Evolutionary conservation across 2,797 vertebrate species (phyloP).

Genomic region (Rhinatrema bivittatum): DNA sequence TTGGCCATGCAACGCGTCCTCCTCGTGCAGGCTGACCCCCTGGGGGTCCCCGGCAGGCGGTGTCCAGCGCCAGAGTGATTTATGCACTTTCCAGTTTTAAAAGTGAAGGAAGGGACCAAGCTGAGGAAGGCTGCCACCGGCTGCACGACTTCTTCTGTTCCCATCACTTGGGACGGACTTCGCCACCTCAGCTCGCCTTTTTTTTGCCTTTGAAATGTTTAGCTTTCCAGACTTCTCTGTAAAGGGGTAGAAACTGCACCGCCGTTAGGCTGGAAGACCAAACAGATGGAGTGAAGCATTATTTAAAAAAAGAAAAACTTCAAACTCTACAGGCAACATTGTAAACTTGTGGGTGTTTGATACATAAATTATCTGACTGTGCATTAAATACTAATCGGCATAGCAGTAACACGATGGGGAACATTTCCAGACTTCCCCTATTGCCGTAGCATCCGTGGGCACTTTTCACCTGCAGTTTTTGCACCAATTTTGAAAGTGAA

Average conservation of each 20-base stretch:
- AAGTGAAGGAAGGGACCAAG: conserved; percentile 51
- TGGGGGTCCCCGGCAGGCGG: not conserved
- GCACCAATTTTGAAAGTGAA: too few species aligned
- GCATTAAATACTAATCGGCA: too few species aligned
- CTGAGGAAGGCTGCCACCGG: conserved; percentile 20
- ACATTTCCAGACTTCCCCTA: too few species aligned
- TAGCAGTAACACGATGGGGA: too few species aligned
- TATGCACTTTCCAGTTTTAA: conserved; percentile 72
- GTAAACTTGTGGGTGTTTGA: too few species aligned
- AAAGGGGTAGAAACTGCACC: not conserved
- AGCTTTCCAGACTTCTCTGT: conserved; percentile 42
- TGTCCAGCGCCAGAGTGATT: conserved; percentile 38
- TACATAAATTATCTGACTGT: too few species aligned
- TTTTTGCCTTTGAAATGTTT: conserved; percentile 42
- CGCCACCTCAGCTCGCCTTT: too few species aligned
- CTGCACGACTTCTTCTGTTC: conserved; percentile 16
- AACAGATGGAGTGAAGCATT: not conserved
- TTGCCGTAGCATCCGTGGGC: too few species aligned
- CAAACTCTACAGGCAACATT: too few species aligned
- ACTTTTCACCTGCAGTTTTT: too few species aligned
- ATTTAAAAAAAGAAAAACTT: too few species aligned
- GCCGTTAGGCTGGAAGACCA: not conserved
- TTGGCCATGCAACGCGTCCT: too few species aligned
- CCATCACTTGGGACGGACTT: conserved; percentile 30
- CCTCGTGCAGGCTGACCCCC: not conserved